Percentiles rank a stretch among this genome's conserved stretches.
Evolutionary conservation across 2,888 invertebrate species (phyloP).

Genomic region (Drosophila mulleri): DNA sequence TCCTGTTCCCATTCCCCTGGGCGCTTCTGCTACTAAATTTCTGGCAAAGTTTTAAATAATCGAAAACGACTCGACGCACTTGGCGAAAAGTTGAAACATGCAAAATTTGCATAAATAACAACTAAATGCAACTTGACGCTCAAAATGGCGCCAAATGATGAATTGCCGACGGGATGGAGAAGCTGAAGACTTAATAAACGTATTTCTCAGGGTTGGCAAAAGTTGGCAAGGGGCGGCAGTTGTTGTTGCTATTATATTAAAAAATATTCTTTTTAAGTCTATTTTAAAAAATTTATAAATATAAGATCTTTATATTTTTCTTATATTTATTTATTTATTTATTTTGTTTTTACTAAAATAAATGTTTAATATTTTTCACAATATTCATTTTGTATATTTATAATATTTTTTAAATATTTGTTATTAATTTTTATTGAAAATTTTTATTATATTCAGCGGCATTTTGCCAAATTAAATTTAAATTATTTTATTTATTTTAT

Average conservation of each 20-base stretch:
- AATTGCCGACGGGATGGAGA: conserved; percentile 44
- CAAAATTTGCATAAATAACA: conserved; percentile 83
- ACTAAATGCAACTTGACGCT: conserved; percentile 82
- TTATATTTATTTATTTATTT: no score
- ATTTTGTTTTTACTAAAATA: no score
- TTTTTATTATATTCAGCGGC: no score
- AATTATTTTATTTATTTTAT: no score
- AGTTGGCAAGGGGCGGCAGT: not conserved
- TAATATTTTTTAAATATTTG: no score
- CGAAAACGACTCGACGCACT: conserved; percentile 81
- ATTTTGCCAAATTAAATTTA: no score
- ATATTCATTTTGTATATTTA: not conserved
- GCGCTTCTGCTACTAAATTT: conserved; percentile 64
- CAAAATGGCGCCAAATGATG: conserved; percentile 74
- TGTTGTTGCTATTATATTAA: no score
- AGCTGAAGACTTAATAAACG: conserved; percentile 17
- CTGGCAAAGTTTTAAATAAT: conserved; percentile 78
- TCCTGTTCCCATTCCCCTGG: not conserved
- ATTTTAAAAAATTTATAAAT: no score
- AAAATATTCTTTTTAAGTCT: no score
- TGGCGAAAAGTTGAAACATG: conserved; percentile 79
- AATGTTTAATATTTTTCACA: no score
- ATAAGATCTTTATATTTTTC: no score
- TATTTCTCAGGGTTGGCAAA: not conserved
- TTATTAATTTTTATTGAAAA: no score